Evolutionary conservation across 2,888 invertebrate species (phyloP).

Genomic region (Penaeus monodon): DNA sequence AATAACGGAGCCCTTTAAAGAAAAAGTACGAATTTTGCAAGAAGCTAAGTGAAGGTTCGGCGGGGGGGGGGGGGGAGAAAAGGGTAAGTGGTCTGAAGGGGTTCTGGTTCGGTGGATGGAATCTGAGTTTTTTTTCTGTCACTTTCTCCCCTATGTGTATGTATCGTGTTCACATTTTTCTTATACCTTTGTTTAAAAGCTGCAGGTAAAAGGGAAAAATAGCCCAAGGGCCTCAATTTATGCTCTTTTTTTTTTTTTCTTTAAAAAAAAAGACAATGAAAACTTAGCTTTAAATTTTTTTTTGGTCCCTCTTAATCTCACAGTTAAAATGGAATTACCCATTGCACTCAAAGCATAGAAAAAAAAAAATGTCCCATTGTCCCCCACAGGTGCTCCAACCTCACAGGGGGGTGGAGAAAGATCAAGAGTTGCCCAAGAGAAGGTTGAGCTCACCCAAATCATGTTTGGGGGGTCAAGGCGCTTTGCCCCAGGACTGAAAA

Average conservation of each 20-base stretch:
- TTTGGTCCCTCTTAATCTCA: no score
- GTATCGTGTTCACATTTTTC: no score
- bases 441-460: slow-evolving; percentile 71
- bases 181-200: no score
- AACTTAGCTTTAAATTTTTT: no score
- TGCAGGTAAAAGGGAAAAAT: no score
- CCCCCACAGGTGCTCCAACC: slow-evolving; percentile 78
- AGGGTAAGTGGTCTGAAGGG: background rate
- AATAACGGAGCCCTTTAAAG: slow-evolving; percentile 83
- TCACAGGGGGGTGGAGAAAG: slow-evolving; percentile 80
- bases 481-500: slow-evolving; percentile 77
- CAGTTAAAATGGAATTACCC: background rate
- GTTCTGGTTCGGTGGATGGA: background rate
- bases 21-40: slow-evolving; percentile 89
- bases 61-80: slow-evolving; percentile 68
- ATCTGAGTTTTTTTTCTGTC: no score
- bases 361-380: background rate
- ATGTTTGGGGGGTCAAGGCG: slow-evolving; percentile 75
- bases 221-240: no score
- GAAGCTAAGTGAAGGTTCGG: slow-evolving; percentile 88
- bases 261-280: no score
- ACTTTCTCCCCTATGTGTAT: no score
- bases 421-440: slow-evolving; percentile 70
- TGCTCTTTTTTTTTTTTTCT: no score
- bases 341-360: background rate